phyloP scores from a whole-genome alignment of 53 echinoderm and acorn worm genomes.

The Apostichopus leukothele region DNA sequence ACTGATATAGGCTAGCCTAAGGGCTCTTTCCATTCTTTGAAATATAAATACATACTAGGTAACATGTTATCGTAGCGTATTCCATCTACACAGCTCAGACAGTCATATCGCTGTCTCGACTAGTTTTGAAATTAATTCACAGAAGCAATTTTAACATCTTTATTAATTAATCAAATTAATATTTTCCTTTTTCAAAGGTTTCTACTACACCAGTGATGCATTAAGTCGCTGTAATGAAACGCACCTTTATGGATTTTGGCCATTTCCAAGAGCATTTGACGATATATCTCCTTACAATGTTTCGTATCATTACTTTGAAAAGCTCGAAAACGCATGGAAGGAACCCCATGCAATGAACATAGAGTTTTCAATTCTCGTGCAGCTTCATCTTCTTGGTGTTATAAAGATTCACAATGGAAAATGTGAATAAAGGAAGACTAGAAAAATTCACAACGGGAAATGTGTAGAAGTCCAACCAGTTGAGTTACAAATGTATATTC shows the following conservation, averaged over 20 bases:
- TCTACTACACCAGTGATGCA: neutral
- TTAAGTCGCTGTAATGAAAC: neutral
- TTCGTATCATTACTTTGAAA: neutral
- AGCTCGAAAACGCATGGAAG: neutral
- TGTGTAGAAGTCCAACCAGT: too few species aligned
- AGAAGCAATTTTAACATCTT: too few species aligned
- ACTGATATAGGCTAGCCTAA: too few species aligned
- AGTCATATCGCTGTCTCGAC: too few species aligned
- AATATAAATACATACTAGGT: too few species aligned
- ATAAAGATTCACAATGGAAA: neutral
- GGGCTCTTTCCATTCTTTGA: too few species aligned
- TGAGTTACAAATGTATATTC: too few species aligned
- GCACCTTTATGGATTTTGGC: neutral
- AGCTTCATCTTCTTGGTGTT: neutral
- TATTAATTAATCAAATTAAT: too few species aligned
- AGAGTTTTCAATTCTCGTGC: neutral
- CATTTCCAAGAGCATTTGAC: neutral
- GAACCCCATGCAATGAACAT: neutral
- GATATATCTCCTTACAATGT: neutral
- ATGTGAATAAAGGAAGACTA: neutral
- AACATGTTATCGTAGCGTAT: too few species aligned
- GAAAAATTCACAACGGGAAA: too few species aligned
- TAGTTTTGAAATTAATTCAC: too few species aligned
- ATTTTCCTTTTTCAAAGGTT: neutral
- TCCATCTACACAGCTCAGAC: too few species aligned